phyloP scores from a whole-genome alignment of 1,140 invertebrate species.

The Muscidifurax raptorellus region DNA sequence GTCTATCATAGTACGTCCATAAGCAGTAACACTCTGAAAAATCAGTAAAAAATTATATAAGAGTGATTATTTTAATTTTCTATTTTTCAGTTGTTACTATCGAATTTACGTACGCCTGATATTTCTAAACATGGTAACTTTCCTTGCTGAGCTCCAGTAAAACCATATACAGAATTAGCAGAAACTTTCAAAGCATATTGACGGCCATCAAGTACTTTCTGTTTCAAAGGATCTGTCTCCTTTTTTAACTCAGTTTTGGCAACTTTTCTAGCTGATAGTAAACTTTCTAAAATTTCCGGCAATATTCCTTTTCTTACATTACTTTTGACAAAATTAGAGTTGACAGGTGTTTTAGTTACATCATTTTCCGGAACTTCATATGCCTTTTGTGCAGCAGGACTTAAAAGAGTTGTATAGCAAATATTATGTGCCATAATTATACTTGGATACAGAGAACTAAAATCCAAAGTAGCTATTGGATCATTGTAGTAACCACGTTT shows the following conservation, averaged over 20 bases:
- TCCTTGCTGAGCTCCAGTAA: slow-evolving; percentile 99
- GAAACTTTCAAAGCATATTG: slow-evolving; percentile 99
- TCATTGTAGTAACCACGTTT: slow-evolving; percentile 95
- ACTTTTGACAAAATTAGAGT: slow-evolving; percentile 94
- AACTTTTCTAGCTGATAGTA: slow-evolving; percentile 94
- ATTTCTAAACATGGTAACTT: slow-evolving; percentile 99
- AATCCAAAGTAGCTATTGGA: slow-evolving; percentile 99
- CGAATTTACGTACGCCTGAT: slow-evolving; percentile 82
- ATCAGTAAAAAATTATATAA: slow-evolving; percentile 41
- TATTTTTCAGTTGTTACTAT: no score
- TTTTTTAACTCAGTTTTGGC: slow-evolving; percentile 93
- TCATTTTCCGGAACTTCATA: slow-evolving; percentile 82
- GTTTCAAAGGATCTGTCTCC: slow-evolving; percentile 95
- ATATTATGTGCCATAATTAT: slow-evolving; percentile 99
- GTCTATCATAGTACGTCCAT: slow-evolving; percentile 99
- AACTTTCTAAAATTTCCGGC: slow-evolving; percentile 96
- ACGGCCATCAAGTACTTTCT: slow-evolving; percentile 96
- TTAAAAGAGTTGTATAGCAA: slow-evolving; percentile 96
- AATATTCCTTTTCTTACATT: slow-evolving; percentile 90
- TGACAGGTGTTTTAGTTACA: slow-evolving; percentile 93
- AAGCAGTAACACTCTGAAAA: slow-evolving; percentile 96
- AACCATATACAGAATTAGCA: slow-evolving; percentile 99
- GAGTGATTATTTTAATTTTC: slow-evolving; percentile 8
- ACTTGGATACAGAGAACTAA: slow-evolving; percentile 98
- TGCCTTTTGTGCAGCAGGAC: slow-evolving; percentile 78